Conservation (phyloP, 1,140 invertebrate species). For the Micrasema minimum region DNA sequence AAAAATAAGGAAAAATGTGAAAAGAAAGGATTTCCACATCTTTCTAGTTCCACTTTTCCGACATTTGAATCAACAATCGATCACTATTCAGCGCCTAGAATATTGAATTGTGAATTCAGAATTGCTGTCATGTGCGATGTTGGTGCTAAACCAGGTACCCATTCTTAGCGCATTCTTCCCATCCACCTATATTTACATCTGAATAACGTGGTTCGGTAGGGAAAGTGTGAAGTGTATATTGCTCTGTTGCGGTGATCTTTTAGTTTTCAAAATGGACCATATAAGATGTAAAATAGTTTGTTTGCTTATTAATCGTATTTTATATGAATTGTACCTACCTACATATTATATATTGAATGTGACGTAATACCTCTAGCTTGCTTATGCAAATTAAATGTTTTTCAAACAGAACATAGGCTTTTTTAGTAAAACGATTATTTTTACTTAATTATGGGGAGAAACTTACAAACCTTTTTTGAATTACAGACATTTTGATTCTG, state of each 20-base stretch:
- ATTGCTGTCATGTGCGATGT: constrained; percentile 52
- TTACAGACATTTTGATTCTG: too few species aligned
- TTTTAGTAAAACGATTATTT: too few species aligned
- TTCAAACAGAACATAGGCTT: too few species aligned
- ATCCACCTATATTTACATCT: constrained; percentile 51
- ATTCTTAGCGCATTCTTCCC: constrained; percentile 15
- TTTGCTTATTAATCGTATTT: too few species aligned
- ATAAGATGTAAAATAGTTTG: too few species aligned
- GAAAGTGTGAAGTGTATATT: constrained; percentile 51
- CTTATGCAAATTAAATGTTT: too few species aligned
- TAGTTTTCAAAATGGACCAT: too few species aligned
- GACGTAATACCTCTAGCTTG: too few species aligned
- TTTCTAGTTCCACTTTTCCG: constrained; percentile 4
- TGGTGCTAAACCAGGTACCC: constrained; percentile 42
- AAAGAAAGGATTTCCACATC: neutral
- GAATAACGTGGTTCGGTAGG: constrained; percentile 41
- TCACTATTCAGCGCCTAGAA: constrained; percentile 48
- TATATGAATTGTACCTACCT: too few species aligned
- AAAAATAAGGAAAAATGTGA: neutral
- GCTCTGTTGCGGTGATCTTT: constrained; percentile 21
- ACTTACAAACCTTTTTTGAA: too few species aligned
- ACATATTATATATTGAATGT: too few species aligned
- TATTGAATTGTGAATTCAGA: constrained; percentile 53
- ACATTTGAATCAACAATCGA: constrained; percentile 44
- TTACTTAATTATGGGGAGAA: too few species aligned